These are phyloP conservation scores for Pyrocoelia pectoralis DNA, from an alignment of 2,888 invertebrate species.

Conservation along the genomic window DNA sequence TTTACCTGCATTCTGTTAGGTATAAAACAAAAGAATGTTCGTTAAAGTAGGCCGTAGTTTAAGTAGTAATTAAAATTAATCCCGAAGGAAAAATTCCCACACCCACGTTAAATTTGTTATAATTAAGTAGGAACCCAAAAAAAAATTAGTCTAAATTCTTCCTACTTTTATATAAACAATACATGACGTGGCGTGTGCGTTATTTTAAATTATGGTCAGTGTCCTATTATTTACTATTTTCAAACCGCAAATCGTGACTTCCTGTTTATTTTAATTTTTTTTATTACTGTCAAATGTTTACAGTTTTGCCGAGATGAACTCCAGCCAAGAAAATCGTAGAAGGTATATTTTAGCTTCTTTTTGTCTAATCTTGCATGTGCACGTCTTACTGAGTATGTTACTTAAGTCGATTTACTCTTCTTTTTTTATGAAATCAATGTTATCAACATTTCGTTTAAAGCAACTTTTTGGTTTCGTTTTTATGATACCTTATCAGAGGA, in stretches of 20 bases:
- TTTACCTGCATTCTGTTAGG: neutral
- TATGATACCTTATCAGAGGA: neutral
- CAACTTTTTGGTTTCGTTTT: neutral
- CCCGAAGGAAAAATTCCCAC: neutral
- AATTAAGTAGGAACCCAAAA: neutral
- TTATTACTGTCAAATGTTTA: conserved; percentile 43
- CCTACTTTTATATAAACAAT: conserved; percentile 11
- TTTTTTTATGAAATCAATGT: too few relatives aligned
- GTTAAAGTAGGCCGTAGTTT: neutral
- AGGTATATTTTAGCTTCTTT: conserved; percentile 49
- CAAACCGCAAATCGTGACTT: conserved; percentile 31
- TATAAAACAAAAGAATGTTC: neutral
- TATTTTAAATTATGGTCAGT: conserved; percentile 26
- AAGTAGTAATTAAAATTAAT: neutral
- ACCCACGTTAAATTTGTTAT: neutral
- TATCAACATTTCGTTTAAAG: neutral
- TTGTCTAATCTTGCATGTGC: conserved; percentile 16
- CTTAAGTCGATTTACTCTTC: too few relatives aligned
- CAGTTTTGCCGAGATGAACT: conserved; percentile 59
- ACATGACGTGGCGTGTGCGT: neutral
- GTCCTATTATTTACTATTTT: conserved; percentile 20
- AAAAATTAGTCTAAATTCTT: conserved; percentile 2
- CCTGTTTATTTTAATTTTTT: conserved; percentile 25
- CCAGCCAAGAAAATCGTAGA: conserved; percentile 58
- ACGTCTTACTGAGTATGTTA: conserved; percentile 4